Evolutionary conservation across 2,797 vertebrate species (phyloP).

Genomic region (Amphiprion clarkii): DNA sequence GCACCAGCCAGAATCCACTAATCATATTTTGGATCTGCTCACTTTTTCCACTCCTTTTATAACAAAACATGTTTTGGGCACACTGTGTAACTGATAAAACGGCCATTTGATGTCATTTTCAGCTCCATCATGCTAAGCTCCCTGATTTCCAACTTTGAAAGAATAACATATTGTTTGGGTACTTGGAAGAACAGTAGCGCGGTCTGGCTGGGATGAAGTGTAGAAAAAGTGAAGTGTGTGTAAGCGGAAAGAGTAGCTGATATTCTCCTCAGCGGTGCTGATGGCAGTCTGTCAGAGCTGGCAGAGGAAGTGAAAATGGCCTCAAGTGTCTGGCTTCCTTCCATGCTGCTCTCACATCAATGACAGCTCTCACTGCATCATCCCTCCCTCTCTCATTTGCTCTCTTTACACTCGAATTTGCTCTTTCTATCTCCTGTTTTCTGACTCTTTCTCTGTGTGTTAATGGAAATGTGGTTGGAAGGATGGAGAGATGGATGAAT

Average conservation of each 20-base stretch:
- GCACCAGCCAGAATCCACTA: conserved; percentile 62
- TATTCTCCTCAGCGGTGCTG: conserved; percentile 73
- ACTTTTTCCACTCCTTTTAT: conserved; percentile 63
- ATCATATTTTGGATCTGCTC: conserved; percentile 71
- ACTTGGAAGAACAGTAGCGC: conserved; percentile 69
- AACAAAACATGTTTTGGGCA: conserved; percentile 70
- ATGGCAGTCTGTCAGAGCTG: conserved; percentile 82
- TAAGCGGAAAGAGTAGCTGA: conserved; percentile 61
- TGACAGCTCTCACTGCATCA: conserved; percentile 72
- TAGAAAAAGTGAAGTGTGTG: conserved; percentile 66
- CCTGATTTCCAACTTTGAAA: conserved; percentile 74
- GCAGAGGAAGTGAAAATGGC: conserved; percentile 82
- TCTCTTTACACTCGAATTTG: conserved; percentile 59
- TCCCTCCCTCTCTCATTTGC: conserved; percentile 61
- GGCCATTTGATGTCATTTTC: conserved; percentile 72
- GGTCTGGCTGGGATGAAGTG: conserved; percentile 72
- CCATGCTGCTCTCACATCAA: conserved; percentile 78
- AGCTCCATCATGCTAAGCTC: conserved; percentile 74
- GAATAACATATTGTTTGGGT: conserved; percentile 81
- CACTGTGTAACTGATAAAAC: conserved; percentile 64
- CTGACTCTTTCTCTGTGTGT: conserved; percentile 25
- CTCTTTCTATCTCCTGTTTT: conserved; percentile 51
- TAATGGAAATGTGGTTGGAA: conserved; percentile 16
- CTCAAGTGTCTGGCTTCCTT: conserved; percentile 80
- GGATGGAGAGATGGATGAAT: conserved; percentile 25